Conservation (phyloP, 2,113 vertebrate genomes). For the Zosterops hypoxanthus region DNA sequence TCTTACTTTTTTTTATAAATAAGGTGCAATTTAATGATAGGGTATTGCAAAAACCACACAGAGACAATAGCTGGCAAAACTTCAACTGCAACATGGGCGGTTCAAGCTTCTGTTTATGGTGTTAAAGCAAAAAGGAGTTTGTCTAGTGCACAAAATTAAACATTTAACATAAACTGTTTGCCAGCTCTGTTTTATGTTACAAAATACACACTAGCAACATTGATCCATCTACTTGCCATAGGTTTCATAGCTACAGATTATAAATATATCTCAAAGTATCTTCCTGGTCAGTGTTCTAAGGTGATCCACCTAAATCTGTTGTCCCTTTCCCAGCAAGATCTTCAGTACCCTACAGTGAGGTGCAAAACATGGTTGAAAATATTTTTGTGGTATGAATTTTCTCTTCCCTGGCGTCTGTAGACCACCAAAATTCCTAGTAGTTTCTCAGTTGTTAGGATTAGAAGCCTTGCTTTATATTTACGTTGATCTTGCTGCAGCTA, state of each 20-base stretch:
- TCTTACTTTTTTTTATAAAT: background rate
- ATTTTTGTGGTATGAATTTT: background rate
- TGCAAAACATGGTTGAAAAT: background rate
- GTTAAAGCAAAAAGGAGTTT: background rate
- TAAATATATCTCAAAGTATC: background rate
- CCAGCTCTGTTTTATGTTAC: background rate
- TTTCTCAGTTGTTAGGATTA: background rate
- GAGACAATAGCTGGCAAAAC: background rate
- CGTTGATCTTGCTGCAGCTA: slow-evolving; percentile 92
- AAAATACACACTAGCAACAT: background rate
- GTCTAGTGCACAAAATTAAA: background rate
- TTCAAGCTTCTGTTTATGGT: background rate
- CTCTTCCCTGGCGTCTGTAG: background rate
- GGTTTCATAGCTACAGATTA: background rate
- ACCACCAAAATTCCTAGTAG: background rate
- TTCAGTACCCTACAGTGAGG: background rate
- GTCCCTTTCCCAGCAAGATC: background rate
- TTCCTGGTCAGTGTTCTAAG: background rate
- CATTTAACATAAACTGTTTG: background rate
- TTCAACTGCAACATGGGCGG: background rate
- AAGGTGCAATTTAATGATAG: background rate
- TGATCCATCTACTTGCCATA: background rate
- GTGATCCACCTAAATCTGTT: background rate
- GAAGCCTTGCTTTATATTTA: slow-evolving; percentile 57
- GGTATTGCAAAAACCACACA: background rate